A percentile compares a stretch with the other conserved stretches of the same genome.
Conservation (phyloP, 2,797 vertebrate species). For the Miichthys miiuy region DNA sequence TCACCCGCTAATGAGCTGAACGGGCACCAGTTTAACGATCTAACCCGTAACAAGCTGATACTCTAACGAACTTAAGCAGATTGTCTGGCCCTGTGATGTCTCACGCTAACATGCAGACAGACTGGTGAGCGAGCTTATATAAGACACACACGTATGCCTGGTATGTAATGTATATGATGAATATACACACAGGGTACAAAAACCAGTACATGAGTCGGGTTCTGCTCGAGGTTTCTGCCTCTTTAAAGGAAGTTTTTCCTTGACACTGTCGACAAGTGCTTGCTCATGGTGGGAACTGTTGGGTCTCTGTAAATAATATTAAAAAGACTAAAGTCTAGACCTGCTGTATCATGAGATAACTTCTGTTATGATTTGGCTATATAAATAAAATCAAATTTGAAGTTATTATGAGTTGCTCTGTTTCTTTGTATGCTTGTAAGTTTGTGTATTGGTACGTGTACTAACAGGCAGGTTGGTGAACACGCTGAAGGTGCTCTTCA, state of each 20-base stretch:
- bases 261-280: too few relatives aligned
- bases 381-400: too few relatives aligned
- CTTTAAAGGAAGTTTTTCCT: too few relatives aligned
- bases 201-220: too few relatives aligned
- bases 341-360: too few relatives aligned
- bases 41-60: conserved; percentile 54
- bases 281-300: too few relatives aligned
- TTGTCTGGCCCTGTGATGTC: conserved; percentile 60
- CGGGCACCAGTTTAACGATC: conserved; percentile 56
- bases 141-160: conserved; percentile 4
- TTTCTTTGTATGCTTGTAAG: neutral
- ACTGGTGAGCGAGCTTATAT: conserved; percentile 19
- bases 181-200: neutral
- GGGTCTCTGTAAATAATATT: too few relatives aligned
- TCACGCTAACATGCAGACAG: conserved; percentile 44
- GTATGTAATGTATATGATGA: neutral
- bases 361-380: too few relatives aligned
- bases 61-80: conserved; percentile 67
- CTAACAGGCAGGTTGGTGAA: conserved; percentile 98
- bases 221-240: too few relatives aligned
- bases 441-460: conserved; percentile 24
- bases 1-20: conserved; percentile 71
- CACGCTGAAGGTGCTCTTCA: conserved; percentile 95
- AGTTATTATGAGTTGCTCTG: neutral
- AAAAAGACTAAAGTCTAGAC: too few relatives aligned